Evolutionary conservation across 2,797 vertebrate genomes (phyloP), one percentile per base, ranked within the genome.

Genomic region (Danio choprae): DNA sequence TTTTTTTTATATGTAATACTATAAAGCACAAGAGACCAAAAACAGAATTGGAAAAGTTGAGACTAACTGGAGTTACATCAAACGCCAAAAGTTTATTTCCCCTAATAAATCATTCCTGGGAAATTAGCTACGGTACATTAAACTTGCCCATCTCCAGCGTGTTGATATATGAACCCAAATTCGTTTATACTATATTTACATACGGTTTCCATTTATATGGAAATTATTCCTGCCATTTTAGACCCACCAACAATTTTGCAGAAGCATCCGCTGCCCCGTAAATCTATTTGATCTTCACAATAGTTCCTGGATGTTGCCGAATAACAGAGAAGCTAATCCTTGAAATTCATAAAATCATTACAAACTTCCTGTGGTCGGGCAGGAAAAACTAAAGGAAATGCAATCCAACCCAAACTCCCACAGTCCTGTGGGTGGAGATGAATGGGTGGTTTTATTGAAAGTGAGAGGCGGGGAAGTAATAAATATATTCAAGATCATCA

Each of bases 401-500:
- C 44, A 71, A 80, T 46, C 22, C 22, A 68, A 51, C 60, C 63
- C 50, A 13, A 60, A 29, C 62, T 70, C 36, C 36, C 74, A 72
- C 81, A 58, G 16, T 41, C 29, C 62, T 80, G 73, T 22, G 75
- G 67, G 81, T 81, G 69, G 29, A 70, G 85, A 86, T 75, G 74
- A 78, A 84, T 75, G 81, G 74, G 71, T 41, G 43, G 44, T 55
- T 81, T 86, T 83, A 81, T 84, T 83, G 81, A 84, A 76, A 72
- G 74, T 56, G 81, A 86, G 80, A 73, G 74, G 68, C 63, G 36
- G 69, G 67, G 68, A 83, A 71, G 68, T 77, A 79, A 84, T 86
- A 84, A 79, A 84, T 79, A 79, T 83, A 74, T 83, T 81, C 20
- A 53, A 73, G 78, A 80, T 81, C 71, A 83, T 81, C 81, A 77